These are phyloP conservation scores for Tor tambroides DNA, from an alignment of 2,113 vertebrate species.

Conservation along the genomic window DNA sequence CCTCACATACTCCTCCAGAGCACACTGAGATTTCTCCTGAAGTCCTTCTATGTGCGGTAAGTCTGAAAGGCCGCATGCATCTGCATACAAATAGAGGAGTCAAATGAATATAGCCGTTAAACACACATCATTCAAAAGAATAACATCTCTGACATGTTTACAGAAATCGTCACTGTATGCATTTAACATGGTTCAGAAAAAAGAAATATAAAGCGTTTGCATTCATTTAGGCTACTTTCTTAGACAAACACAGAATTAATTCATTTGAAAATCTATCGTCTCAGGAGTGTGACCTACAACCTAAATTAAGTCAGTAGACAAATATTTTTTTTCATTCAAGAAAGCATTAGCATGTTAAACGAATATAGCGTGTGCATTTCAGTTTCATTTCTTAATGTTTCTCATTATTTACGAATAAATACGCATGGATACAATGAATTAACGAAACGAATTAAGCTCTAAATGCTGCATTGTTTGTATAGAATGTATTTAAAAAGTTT, in stretches of 20 bases:
- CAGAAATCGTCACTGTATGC: not conserved
- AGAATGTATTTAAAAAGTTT: not conserved
- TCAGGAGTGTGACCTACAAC: not conserved
- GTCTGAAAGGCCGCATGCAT: conserved; percentile 98
- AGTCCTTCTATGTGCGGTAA: conserved; percentile 95
- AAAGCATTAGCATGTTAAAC: not conserved
- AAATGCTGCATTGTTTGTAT: not conserved
- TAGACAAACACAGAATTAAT: not conserved
- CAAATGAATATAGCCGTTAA: not conserved
- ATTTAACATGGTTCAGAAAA: not conserved
- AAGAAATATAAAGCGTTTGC: not conserved
- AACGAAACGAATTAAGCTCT: not conserved
- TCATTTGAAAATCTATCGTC: not conserved
- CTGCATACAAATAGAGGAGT: too few species aligned
- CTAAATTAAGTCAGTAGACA: not conserved
- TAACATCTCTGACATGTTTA: not conserved
- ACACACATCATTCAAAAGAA: not conserved
- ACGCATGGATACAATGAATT: not conserved
- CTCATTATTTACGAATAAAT: not conserved
- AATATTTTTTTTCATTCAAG: not conserved
- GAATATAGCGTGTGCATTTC: not conserved
- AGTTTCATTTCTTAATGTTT: not conserved
- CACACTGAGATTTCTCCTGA: conserved; percentile 98
- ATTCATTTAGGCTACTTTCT: not conserved
- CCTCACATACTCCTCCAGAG: conserved; percentile 96